Conservation (phyloP, 2,888 invertebrate species). For the Noctua pronuba region DNA sequence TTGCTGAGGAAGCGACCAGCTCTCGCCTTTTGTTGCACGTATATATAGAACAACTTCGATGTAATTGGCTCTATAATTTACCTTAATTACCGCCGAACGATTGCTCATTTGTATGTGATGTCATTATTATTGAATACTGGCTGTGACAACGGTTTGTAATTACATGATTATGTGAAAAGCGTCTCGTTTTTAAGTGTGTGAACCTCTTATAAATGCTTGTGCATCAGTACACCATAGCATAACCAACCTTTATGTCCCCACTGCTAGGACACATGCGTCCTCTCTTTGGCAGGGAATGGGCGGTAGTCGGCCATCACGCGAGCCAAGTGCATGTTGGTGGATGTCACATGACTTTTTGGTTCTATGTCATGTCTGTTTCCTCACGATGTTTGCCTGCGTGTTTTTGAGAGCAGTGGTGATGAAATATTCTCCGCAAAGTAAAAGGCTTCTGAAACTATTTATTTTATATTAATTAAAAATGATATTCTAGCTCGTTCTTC, state of each 20-base stretch:
- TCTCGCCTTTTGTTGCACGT: slow-evolving; percentile 82
- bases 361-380: background rate
- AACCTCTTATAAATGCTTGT: background rate
- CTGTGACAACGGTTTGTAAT: background rate
- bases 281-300: background rate
- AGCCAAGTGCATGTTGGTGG: background rate
- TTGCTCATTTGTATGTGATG: slow-evolving; percentile 49
- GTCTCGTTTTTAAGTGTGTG: background rate
- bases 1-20: slow-evolving; percentile 85
- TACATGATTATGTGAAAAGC: background rate
- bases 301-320: background rate
- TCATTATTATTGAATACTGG: slow-evolving; percentile 48
- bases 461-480: background rate
- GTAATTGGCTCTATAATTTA: slow-evolving; percentile 82
- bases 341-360: background rate
- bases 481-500: background rate
- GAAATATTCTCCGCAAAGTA: background rate
- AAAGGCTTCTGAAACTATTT: background rate
- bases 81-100: slow-evolving; percentile 67
- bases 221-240: background rate
- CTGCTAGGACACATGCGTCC: background rate
- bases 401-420: background rate
- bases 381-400: background rate
- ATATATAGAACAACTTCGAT: slow-evolving; percentile 82
- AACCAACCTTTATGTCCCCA: background rate